phyloP scores from a whole-genome alignment of 2,888 invertebrate genomes.

The Ceratothoa steindachneri region DNA sequence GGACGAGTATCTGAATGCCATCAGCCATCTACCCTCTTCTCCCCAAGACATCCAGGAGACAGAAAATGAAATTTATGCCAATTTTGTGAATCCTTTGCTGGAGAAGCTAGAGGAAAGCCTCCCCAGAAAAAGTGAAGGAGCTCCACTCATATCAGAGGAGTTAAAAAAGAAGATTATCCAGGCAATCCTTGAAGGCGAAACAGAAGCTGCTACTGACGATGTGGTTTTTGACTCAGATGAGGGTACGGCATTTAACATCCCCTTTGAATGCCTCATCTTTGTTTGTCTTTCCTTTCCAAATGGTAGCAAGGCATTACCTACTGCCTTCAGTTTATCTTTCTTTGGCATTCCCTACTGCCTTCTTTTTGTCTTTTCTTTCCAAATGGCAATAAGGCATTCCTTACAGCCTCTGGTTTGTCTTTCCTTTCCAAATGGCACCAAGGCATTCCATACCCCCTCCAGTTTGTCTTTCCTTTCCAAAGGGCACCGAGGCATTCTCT shows the following conservation, averaged over 20 bases:
- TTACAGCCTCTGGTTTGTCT: too few species aligned
- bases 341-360: too few species aligned
- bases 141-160: constrained; percentile 18
- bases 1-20: not conserved
- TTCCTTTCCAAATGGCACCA: too few species aligned
- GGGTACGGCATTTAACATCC: not conserved
- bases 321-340: too few species aligned
- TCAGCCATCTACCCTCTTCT: not conserved
- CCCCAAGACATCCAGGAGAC: not conserved
- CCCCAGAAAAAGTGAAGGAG: not conserved
- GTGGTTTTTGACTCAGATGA: not conserved
- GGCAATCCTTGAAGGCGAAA: constrained; percentile 17
- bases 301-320: too few species aligned
- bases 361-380: too few species aligned
- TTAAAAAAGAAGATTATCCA: constrained; percentile 20
- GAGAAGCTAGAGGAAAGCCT: not conserved
- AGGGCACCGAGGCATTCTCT: too few species aligned
- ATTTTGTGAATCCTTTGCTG: not conserved
- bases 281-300: too few species aligned
- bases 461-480: too few species aligned
- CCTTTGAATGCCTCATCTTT: too few species aligned
- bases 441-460: too few species aligned
- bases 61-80: not conserved
- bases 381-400: too few species aligned
- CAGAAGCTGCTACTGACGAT: not conserved